Percentiles rank a stretch among this genome's conserved stretches.
Evolutionary conservation across 2,113 vertebrate species (phyloP).

Genomic region (Calonectris borealis): DNA sequence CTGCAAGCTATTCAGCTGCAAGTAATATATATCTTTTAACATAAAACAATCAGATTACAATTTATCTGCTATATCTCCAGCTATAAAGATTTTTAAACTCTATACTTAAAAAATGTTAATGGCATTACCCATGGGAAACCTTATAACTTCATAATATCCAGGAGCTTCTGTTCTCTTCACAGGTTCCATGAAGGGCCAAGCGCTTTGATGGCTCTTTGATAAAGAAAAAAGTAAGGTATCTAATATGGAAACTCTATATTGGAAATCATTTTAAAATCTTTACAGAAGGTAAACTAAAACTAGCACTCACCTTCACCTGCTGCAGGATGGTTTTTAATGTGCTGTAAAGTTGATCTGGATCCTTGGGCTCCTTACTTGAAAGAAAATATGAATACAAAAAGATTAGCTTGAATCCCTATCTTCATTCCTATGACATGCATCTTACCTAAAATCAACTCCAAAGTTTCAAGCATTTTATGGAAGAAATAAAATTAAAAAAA

Average conservation of each 20-base stretch:
- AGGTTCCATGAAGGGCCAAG: slow-evolving; percentile 99
- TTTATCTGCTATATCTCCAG: slow-evolving; percentile 22
- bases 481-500: neutral
- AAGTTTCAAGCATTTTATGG: neutral
- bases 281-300: neutral
- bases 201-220: slow-evolving; percentile 94
- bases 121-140: slow-evolving; percentile 97
- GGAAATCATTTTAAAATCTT: slow-evolving; percentile 43
- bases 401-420: slow-evolving; percentile 3
- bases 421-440: neutral
- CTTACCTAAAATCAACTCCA: neutral
- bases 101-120: slow-evolving; percentile 74
- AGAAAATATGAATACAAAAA: slow-evolving; percentile 43
- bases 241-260: slow-evolving; percentile 66
- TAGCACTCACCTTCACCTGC: slow-evolving; percentile 90
- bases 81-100: slow-evolving; percentile 50
- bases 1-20: neutral
- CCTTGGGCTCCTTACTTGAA: slow-evolving; percentile 94
- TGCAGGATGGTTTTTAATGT: slow-evolving; percentile 93
- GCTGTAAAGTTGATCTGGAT: slow-evolving; percentile 94
- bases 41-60: neutral
- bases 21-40: neutral
- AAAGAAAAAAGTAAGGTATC: slow-evolving; percentile 72
- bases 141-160: slow-evolving; percentile 99
- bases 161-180: slow-evolving; percentile 99